Evolutionary conservation across 2,888 invertebrate species (phyloP), one percentile per base, ranked within the genome.

Genomic region (Eudasyphora cyanicolor): DNA sequence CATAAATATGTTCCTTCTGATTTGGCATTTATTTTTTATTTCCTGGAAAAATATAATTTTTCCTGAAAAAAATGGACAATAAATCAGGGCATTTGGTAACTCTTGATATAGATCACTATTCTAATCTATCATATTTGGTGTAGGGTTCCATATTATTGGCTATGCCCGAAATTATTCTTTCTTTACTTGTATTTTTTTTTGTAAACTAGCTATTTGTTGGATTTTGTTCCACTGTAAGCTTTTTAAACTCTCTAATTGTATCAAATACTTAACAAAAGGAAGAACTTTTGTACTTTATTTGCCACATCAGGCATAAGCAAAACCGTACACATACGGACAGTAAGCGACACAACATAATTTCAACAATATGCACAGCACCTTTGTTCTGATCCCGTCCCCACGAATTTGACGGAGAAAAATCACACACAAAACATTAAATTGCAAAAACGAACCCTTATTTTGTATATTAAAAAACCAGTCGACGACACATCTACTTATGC

Each of bases 401-500:
- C 6, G 64, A 64, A 21, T 8, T 51, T n/a, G n/a, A n/a, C 29
- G 49, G 21, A n/a, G 62, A 88, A 78, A 82, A 90, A 89, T 89
- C 89, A 89, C 90, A 89, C 88, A 87, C 86, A 90, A 89, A 89
- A 89, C 89, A 90, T 90, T 89, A 88, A 88, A 89, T 88, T 90
- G 87, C 89, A 80, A 84, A 84, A 84, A 78, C 71, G 88, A 90
- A 90, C 89, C 89, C 89, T 90, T 90, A 90, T 90, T 90, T 89
- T 85, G 84, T 77, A 86, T 82, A 81, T 54, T 82, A 82, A 87
- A 86, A 84, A 86, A 82, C 57, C 78, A 85, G 71, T 64, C 79
- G 79, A 35, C 64, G 32, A 35, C 57, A 64, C 35, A 64, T 21
- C 38, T 32, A 35, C 64, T 64, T 38, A 64, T 64, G 38, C 38